These are phyloP conservation scores for Etia nguti DNA, from an alignment of 2,113 vertebrate species.

Conservation along the genomic window DNA sequence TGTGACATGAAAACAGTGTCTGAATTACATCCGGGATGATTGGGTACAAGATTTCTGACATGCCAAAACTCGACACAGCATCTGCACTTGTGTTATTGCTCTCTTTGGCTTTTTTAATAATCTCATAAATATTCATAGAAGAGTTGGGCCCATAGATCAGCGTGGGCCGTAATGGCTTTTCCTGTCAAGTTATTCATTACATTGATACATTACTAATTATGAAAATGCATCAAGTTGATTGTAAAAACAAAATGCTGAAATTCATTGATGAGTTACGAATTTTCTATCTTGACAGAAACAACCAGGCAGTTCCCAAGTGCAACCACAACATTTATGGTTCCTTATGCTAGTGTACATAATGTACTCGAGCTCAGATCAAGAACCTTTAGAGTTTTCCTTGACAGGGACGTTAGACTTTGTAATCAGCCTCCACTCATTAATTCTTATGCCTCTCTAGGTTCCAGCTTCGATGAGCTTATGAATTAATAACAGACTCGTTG, in stretches of 20 bases:
- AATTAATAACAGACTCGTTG: constrained; percentile 36
- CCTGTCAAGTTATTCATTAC: constrained; percentile 39
- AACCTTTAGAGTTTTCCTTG: background rate
- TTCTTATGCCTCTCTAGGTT: background rate
- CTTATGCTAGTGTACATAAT: background rate
- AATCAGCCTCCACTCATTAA: background rate
- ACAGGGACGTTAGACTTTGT: background rate
- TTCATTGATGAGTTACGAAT: background rate
- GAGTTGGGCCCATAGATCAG: constrained; percentile 15
- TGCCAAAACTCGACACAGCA: background rate
- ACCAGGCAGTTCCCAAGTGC: background rate
- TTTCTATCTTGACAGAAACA: background rate
- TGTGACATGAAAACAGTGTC: background rate
- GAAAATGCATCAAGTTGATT: constrained; percentile 20
- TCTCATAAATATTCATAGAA: constrained; percentile 31
- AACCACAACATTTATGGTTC: background rate
- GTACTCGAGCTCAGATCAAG: background rate
- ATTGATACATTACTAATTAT: constrained; percentile 24
- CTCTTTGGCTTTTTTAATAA: constrained; percentile 20
- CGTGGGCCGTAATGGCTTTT: constrained; percentile 28
- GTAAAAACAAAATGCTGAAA: background rate
- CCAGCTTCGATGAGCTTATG: constrained; percentile 16
- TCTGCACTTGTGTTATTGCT: background rate
- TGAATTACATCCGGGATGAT: background rate
- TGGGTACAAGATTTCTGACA: constrained; percentile 3